Evolutionary conservation across 2,113 vertebrate species (phyloP), one percentile per base, ranked within the genome.

Genomic region (Ceyx melanurus): DNA sequence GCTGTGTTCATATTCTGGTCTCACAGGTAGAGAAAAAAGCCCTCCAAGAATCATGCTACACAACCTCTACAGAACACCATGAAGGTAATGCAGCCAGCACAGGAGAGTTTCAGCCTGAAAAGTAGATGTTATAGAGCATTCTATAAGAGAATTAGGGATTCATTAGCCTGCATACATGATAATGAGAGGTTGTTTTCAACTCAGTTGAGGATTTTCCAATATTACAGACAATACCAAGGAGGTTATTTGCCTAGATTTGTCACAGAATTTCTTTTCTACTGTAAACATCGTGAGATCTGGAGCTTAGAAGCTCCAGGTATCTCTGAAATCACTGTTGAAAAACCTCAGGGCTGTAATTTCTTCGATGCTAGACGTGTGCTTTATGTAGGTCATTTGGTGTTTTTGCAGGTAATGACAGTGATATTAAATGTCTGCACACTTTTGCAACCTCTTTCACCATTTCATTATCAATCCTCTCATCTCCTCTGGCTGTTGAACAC

Each of bases 1-100:
- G 72, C 23, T 1, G 3, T 7, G 56, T 50, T 40, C n/a, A 29
- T 0, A 2, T 16, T 7, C 5, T 21, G 5, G 35, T 35, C 17
- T 54, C 20, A 54, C 26, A 50, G 42, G 37, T 88, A 89, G 48
- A 9, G 74, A 65, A 4, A 56, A 48, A n/a, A 13, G 1, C 1
- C 9, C 6, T 45, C 23, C 22, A 33, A 64, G 22, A 79, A 31
- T 4, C 17, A 23, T 0, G 6, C 33, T 23, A 17, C 9, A 16
- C 7, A 67, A 45, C 0, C 1, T 0, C 19, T 7, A 67, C 10
- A 70, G 67, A 78, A 43, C 26, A 71, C 53, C 16, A 43, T 11
- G 45, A 33, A 40, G 8, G 4, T 35, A 9, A 8, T 22, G 10
- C 9, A 51, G 26, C 13, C 70, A 64, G n/a, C 3, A n/a, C 20